A percentile compares a stretch with the other conserved stretches of the same genome.
phyloP scores from a whole-genome alignment of 2,113 vertebrate species.

The Ovis canadensis region DNA sequence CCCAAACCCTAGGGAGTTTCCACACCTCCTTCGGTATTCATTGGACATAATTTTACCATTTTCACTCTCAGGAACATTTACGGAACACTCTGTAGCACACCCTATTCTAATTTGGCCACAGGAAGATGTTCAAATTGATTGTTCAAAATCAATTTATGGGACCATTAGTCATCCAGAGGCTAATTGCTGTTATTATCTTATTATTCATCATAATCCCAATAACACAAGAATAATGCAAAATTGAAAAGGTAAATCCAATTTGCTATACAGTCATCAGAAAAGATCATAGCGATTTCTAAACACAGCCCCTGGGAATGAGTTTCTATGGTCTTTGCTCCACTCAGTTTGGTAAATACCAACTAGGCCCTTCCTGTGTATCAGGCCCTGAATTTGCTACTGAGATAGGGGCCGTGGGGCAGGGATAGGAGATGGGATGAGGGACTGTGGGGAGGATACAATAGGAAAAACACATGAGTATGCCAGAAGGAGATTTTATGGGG shows the following conservation, averaged over 20 bases:
- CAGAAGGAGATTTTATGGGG: background rate
- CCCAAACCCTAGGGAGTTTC: background rate
- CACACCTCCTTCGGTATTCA: background rate
- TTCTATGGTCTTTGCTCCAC: background rate
- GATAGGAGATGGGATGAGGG: no score
- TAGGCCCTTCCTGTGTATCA: background rate
- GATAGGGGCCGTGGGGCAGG: fast-evolving
- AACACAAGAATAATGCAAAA: constrained; percentile 68
- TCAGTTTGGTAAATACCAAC: background rate
- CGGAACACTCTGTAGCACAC: background rate
- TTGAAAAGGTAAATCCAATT: constrained; percentile 73
- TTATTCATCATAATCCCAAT: constrained; percentile 73
- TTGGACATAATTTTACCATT: background rate
- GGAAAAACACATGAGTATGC: background rate
- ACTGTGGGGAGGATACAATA: background rate
- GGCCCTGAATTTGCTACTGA: background rate
- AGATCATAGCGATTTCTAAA: constrained; percentile 38
- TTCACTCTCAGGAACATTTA: constrained; percentile 10
- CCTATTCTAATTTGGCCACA: constrained; percentile 51
- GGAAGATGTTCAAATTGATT: constrained; percentile 69
- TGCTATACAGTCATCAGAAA: constrained; percentile 53
- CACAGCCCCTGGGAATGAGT: background rate
- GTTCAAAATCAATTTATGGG: constrained; percentile 69
- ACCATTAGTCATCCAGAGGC: constrained; percentile 73
- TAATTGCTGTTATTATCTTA: constrained; percentile 73